Evolutionary conservation across 1,140 invertebrate species (phyloP), one percentile per base, ranked within the genome.

Genomic region (Trinorchestia longiramus): DNA sequence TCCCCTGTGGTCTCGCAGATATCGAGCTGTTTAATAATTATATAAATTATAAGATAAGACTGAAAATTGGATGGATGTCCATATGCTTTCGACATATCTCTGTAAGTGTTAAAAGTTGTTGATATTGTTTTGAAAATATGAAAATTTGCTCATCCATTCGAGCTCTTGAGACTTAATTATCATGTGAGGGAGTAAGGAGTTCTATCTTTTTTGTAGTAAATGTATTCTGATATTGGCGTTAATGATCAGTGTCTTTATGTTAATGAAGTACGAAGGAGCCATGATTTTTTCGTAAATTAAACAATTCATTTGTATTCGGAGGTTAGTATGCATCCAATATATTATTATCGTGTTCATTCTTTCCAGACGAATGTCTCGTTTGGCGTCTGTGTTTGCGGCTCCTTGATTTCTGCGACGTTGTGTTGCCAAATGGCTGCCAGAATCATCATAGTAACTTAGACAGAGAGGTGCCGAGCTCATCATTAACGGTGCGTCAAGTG

Each of bases 391-490:
- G 92, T 43, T 40, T 94, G 40, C 43, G 92, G 36, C 44, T 94
- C 4, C 92, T 94, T 4, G 92, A 94, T 40, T 94, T 94, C 44
- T 94, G 92, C 92, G 44, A 94, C 92, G 92, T 94, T 8, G 43
- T 44, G 1, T 36, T 90, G 41, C 88, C 88, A 15, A 90, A 90
- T 42, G 88, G 15, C 41, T 19, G 41, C 41, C 23, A 28, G 6
- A 90, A 42, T 41, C 23, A 41, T 4, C 4, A 42, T 42, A 36
- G 41, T 90, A 77, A 77, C 62, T 3, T 19, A 77, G 62, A 77
- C 1, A 11, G 15, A 11, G 62, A 77, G 1, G 15, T 28, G 36
- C 62, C 11, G 28, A 77, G 36, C 15, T 90, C 41, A 42, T 90
- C 88, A 42, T 19, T 77, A 41, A 90, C 92, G 15, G 92, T 94